Percentiles rank a stretch among this genome's conserved stretches.
phyloP scores from a whole-genome alignment of 1,140 invertebrate species.

The Halictus rubicundus region DNA sequence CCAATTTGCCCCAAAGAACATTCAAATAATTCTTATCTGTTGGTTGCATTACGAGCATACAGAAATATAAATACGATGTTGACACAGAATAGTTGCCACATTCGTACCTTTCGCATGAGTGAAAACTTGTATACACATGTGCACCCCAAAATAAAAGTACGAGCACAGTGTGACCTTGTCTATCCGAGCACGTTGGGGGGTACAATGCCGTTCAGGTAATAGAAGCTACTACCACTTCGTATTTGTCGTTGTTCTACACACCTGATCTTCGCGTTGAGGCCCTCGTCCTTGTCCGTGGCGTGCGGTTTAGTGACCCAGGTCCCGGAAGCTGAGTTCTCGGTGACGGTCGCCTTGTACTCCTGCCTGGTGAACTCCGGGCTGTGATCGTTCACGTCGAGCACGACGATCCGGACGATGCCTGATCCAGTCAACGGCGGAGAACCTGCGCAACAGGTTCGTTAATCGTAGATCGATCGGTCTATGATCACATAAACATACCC shows the following conservation, averaged over 20 bases:
- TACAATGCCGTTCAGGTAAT: no score
- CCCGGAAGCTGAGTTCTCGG: conserved; percentile 88
- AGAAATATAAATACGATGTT: conserved; percentile 97
- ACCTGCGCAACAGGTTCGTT: conserved; percentile 82
- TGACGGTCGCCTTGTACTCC: conserved; percentile 87
- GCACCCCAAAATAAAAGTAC: no score
- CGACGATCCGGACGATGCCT: conserved; percentile 91
- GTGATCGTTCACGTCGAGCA: conserved; percentile 97
- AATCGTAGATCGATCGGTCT: conserved; percentile 53
- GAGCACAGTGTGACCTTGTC: no score
- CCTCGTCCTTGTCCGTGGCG: conserved; percentile 90
- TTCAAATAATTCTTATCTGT: conserved; percentile 98
- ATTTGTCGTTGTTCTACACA: no score
- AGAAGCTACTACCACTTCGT: no score
- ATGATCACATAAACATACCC: conserved; percentile 13
- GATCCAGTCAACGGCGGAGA: conserved; percentile 93
- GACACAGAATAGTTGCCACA: conserved; percentile 98
- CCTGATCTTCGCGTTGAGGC: conserved; percentile 91
- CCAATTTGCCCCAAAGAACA: conserved; percentile 98
- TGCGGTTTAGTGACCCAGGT: conserved; percentile 87
- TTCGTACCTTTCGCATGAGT: no score
- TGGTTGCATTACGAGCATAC: conserved; percentile 95
- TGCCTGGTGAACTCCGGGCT: conserved; percentile 90
- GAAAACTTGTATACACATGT: no score
- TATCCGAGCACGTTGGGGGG: no score